phyloP scores from a whole-genome alignment of 1,140 invertebrate species.

The Sarcophaga bullata region DNA sequence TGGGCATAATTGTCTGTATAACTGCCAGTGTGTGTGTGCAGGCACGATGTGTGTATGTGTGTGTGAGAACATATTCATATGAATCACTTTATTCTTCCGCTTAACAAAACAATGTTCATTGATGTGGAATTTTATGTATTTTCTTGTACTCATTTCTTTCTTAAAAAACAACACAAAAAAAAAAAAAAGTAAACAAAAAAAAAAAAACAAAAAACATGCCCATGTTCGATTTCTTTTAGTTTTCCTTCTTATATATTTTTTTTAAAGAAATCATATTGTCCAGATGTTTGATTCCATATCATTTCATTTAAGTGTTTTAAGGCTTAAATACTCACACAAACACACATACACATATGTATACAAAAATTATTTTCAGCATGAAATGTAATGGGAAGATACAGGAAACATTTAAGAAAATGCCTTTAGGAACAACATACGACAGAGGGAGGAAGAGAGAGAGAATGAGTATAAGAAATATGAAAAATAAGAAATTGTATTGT shows the following conservation, averaged over 20 bases:
- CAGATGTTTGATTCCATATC: constrained; percentile 36
- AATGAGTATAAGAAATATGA: too few species aligned
- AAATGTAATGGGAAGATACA: not conserved
- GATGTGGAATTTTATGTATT: constrained; percentile 16
- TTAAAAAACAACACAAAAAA: not conserved
- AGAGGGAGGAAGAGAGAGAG: too few species aligned
- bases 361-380: not conserved
- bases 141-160: not conserved
- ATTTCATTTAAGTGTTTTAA: constrained; percentile 31
- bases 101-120: constrained; percentile 30
- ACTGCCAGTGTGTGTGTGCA: not conserved
- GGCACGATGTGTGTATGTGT: not conserved
- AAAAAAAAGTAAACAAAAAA: not conserved
- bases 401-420: constrained; percentile 24
- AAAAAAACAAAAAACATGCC: not conserved
- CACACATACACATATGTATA: not conserved
- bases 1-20: not conserved
- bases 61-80: constrained; percentile 28
- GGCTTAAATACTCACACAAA: not conserved
- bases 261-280: constrained; percentile 3
- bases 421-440: not conserved
- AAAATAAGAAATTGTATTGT: too few species aligned
- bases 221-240: constrained; percentile 9
- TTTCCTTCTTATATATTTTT: not conserved
- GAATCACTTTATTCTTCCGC: constrained; percentile 35